Conservation (phyloP, 2,888 invertebrate species). For the Venusia cambrica region DNA sequence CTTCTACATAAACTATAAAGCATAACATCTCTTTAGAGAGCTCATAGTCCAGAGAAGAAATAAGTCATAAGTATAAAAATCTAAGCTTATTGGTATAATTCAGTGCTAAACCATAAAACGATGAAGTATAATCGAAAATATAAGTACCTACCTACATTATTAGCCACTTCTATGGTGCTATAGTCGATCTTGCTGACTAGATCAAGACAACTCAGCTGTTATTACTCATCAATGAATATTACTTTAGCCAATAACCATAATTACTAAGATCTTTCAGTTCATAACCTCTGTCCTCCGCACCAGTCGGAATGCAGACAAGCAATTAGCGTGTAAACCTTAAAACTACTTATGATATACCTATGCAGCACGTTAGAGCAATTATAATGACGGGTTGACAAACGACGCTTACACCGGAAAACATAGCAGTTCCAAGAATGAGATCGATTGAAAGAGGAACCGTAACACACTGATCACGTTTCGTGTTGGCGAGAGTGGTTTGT, state of each 20-base stretch:
- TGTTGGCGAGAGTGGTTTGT: slow-evolving; percentile 13
- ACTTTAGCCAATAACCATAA: neutral
- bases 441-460: slow-evolving; percentile 21
- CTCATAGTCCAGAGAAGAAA: slow-evolving; percentile 20
- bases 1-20: slow-evolving; percentile 29
- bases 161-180: slow-evolving; percentile 39
- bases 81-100: slow-evolving; percentile 7
- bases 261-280: slow-evolving; percentile 1
- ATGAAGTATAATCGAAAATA: slow-evolving; percentile 19
- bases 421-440: slow-evolving; percentile 27
- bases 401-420: slow-evolving; percentile 12
- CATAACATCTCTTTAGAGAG: slow-evolving; percentile 40
- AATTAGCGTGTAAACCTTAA: slow-evolving; percentile 69
- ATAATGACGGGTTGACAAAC: slow-evolving; percentile 1
- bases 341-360: slow-evolving; percentile 31
- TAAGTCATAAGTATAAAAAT: slow-evolving; percentile 8
- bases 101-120: slow-evolving; percentile 23
- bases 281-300: slow-evolving; percentile 45
- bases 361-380: slow-evolving; percentile 45
- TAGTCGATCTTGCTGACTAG: slow-evolving; percentile 61
- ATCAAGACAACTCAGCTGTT: slow-evolving; percentile 69
- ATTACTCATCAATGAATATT: too few species aligned
- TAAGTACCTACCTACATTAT: slow-evolving; percentile 6
- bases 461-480: slow-evolving; percentile 20
- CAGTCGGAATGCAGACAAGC: slow-evolving; percentile 78